Evolutionary conservation across 2,113 vertebrate species (phyloP).

Genomic region (Hoplias malabaricus): DNA sequence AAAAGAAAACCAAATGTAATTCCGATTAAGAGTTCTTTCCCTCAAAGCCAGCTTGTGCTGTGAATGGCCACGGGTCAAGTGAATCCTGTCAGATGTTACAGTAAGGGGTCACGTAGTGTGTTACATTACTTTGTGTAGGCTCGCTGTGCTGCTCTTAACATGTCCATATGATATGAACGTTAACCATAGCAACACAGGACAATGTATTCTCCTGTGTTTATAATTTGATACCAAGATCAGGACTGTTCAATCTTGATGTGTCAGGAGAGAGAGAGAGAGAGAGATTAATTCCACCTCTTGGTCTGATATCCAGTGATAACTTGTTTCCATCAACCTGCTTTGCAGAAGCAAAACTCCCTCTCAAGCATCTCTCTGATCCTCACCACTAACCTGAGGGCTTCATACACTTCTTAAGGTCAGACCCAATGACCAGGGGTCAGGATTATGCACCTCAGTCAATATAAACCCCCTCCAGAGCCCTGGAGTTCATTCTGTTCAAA

Average conservation of each 20-base stretch:
- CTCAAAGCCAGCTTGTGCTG: not conserved
- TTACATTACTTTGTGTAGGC: not conserved
- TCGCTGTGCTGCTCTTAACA: not conserved
- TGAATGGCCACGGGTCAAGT: not conserved
- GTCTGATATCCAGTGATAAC: not conserved
- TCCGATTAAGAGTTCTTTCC: not conserved
- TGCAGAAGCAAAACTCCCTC: not conserved
- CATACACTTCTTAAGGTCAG: not conserved
- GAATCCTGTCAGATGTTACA: not conserved
- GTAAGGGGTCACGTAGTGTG: not conserved
- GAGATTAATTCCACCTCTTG: not conserved
- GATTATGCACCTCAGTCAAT: not conserved
- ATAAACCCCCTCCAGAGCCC: not conserved
- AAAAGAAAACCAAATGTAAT: not conserved
- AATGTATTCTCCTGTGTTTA: not conserved
- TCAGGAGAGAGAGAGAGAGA: not conserved
- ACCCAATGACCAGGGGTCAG: not conserved
- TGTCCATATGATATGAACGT: not conserved
- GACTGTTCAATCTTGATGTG: not conserved
- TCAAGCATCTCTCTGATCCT: not conserved
- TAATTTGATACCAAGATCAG: not conserved
- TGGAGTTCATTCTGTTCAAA: not conserved
- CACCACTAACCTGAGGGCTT: conserved; percentile 3
- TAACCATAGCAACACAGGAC: not conserved
- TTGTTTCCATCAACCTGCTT: conserved; percentile 9